Base-by-base conservation (phyloP, 1,140 invertebrate species). In the Dufourea novaeangliae region DNA sequence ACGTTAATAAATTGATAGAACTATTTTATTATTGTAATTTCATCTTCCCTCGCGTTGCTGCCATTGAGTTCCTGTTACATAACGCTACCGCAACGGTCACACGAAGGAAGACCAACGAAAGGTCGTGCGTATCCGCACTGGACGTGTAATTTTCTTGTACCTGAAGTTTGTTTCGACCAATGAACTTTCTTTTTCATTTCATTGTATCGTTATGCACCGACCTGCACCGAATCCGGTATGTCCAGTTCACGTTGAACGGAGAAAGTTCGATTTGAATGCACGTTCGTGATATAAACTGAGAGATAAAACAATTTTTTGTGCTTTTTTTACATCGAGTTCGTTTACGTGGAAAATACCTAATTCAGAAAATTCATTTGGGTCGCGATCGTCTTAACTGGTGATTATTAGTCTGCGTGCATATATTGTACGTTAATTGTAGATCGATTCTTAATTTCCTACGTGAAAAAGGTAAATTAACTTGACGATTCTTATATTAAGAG, bases 251-350 rank as follows among this genome's bases (percentile, higher is more conserved):
- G 32, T 59, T 29, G 4, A 64, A 64, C 29, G 25, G 71, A 64
- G 71, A 73, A 73, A 64, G 59, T 64, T 64, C 14, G 25, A 41
- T 39, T 41, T n/a, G 37, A 70, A 54, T 29, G 22, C 54, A 11
- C 46, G 7, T 2, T 17, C 37, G 62, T 2, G n/a, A n/a, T n/a
- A n/a, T n/a, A n/a, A n/a, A n/a, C n/a, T n/a, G n/a, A n/a, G n/a
- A n/a, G n/a, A n/a, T n/a, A n/a, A n/a, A n/a, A n/a, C n/a, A n/a
- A n/a, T n/a, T n/a, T n/a, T n/a, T n/a, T n/a, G n/a, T n/a, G n/a
- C n/a, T n/a, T n/a, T n/a, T n/a, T n/a, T n/a, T n/a, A n/a, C 34
- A 37, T 37, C 34, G 34, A 37, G 34, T 8, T n/a, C n/a, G n/a
- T n/a, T n/a, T n/a, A n/a, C n/a, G n/a, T n/a, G n/a, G n/a, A n/a